A percentile compares a stretch with the other conserved stretches of the same genome.
Evolutionary conservation across 2,797 vertebrate species (phyloP).

Genomic region (Aldrovandia affinis): DNA sequence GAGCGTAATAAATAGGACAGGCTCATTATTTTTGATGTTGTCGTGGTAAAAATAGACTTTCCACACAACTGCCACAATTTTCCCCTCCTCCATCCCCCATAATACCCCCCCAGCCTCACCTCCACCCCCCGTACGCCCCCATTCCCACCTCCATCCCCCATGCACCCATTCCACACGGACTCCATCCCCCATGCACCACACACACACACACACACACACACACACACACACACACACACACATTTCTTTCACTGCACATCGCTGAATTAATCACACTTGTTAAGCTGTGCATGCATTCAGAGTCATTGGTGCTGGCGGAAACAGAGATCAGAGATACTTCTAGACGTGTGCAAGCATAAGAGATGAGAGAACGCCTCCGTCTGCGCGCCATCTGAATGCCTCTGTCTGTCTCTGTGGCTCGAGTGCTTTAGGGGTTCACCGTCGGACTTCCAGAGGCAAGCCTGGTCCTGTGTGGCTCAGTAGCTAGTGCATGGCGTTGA

Average conservation of each 20-base stretch:
- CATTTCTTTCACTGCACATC: neutral
- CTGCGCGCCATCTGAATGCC: too few relatives aligned
- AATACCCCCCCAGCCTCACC: too few relatives aligned
- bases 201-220: slow-evolving; percentile 3
- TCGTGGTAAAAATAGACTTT: too few relatives aligned
- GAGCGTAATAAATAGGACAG: too few relatives aligned
- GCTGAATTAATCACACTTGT: neutral
- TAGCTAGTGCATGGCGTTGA: too few relatives aligned
- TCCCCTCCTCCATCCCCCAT: too few relatives aligned
- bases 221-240: slow-evolving; percentile 2
- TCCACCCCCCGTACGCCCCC: slow-evolving; percentile 31
- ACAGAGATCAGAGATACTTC: neutral
- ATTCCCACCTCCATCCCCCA: too few relatives aligned
- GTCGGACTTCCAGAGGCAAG: too few relatives aligned
- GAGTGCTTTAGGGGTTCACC: neutral
- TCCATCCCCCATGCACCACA: slow-evolving; percentile 14
- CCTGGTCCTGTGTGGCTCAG: too few relatives aligned
- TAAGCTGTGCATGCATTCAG: neutral
- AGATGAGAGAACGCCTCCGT: neutral
- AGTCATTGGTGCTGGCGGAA: neutral
- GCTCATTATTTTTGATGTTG: too few relatives aligned
- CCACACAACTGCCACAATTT: too few relatives aligned
- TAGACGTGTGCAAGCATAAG: neutral
- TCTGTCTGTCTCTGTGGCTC: neutral
- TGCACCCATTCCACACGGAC: too few relatives aligned